Conservation (phyloP, 2,113 vertebrate species). For the Sarotherodon lohbergeri region DNA sequence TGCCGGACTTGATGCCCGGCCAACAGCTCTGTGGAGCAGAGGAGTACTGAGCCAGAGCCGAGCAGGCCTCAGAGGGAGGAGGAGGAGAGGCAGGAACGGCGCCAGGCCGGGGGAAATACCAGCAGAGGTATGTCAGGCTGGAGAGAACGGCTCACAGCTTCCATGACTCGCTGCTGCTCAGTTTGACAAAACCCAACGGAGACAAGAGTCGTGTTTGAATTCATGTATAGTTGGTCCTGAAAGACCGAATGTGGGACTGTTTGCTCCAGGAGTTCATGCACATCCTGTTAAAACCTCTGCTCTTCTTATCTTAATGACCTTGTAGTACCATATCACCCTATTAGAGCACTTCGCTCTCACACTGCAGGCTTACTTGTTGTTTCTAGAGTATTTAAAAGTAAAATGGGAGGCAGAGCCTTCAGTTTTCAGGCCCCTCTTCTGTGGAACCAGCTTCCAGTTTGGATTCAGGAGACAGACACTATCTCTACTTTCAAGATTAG, state of each 20-base stretch:
- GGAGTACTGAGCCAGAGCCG: background rate
- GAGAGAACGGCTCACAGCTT: background rate
- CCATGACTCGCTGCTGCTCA: background rate
- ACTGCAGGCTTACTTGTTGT: background rate
- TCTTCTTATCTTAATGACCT: background rate
- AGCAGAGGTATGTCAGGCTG: constrained; percentile 27
- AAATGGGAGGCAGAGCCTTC: background rate
- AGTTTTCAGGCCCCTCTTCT: background rate
- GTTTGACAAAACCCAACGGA: background rate
- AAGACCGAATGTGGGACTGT: background rate
- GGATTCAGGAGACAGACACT: background rate
- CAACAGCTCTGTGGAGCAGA: background rate
- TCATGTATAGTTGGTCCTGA: rapidly evolving
- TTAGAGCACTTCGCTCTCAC: rapidly evolving
- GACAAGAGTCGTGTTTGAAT: background rate
- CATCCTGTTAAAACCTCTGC: background rate
- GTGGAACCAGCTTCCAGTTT: background rate
- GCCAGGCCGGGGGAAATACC: constrained; percentile 29
- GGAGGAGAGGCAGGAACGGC: background rate
- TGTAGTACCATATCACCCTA: background rate
- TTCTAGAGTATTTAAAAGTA: background rate
- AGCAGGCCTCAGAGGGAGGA: background rate
- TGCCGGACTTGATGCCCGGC: background rate
- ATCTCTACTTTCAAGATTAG: rapidly evolving
- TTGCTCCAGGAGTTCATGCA: background rate